Evolutionary conservation across 2,888 invertebrate species (phyloP), one percentile per base, ranked within the genome.

Genomic region (Tolmerus cingulatus): DNA sequence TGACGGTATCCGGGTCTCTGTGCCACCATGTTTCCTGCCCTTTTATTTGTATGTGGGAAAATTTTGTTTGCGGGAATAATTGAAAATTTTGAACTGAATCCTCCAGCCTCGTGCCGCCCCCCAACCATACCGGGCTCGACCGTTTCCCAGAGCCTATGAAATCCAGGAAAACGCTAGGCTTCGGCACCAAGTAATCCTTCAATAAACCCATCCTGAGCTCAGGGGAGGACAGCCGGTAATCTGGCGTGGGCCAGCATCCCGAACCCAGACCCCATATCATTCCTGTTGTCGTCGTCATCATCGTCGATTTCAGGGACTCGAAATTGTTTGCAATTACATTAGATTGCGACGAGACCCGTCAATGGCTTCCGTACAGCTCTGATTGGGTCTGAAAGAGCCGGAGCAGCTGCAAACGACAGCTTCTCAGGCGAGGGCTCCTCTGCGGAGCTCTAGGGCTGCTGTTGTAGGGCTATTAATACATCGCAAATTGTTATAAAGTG

Each of bases 261-360:
- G 19, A 9, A 55, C 19, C 55, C 8, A 27, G 66, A 66, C 66
- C 66, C 66, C 66, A 66, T 66, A 66, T 66, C 66, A 66, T 23
- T 66, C 23, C 66, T 78, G 43, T 23, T 78, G 78, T 40, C 37
- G 37, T 43, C 40, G 37, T 78, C 78, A 19, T 78, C 78, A 23
- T 40, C 12, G 78, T 43, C 14, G 37, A 43, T 43, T 40, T 40
- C 78, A 78, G 78, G 78, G 78, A 78, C 43, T 78, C 78, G 78
- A 78, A 78, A 78, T 78, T 78, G 78, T 78, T 78, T 78, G 78
- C 78, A 78, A 43, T 78, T 40, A 78, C 78, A 78, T 78, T 40
- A 78, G 37, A 40, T 78, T 78, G 37, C 43, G 78, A 40, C 43
- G 78, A 78, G 78, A 78, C 78, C 78, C 43, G 78, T 78, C 78